These are phyloP conservation scores for Aphelocoma coerulescens DNA, from an alignment of 2,113 vertebrate genomes.

Conservation along the genomic window DNA sequence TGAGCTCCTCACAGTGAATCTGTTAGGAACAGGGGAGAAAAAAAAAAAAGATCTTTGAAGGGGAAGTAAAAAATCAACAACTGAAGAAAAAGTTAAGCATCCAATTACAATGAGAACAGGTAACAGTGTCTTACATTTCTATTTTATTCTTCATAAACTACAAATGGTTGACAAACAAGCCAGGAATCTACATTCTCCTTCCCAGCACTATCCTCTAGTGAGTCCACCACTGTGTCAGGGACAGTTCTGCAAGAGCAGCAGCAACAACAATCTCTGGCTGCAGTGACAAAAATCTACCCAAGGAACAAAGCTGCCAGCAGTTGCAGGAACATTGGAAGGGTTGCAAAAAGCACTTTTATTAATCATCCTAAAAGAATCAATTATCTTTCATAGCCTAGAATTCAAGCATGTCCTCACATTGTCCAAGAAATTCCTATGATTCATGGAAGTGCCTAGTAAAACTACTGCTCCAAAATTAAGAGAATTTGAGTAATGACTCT, in stretches of 20 bases:
- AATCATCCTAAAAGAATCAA: neutral
- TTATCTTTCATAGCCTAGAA: neutral
- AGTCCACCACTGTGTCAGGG: neutral
- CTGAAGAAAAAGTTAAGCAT: neutral
- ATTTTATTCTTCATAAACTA: neutral
- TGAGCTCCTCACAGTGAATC: conserved; percentile 2
- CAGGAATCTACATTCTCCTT: neutral
- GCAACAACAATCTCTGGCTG: neutral
- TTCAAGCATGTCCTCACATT: neutral
- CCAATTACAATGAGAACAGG: neutral
- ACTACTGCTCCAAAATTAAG: neutral
- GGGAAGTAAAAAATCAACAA: neutral
- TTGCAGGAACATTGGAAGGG: neutral
- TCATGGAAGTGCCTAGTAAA: neutral
- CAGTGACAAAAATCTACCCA: neutral
- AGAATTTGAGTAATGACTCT: neutral
- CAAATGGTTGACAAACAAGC: neutral
- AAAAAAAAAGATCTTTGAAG: neutral
- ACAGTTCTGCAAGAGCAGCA: neutral
- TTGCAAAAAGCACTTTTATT: neutral
- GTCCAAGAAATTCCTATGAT: neutral
- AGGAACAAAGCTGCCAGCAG: neutral
- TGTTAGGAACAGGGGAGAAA: neutral
- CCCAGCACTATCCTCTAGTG: neutral
- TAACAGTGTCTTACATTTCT: neutral